phyloP scores from a whole-genome alignment of 2,797 vertebrate genomes.

The Eulemur mongoz region DNA sequence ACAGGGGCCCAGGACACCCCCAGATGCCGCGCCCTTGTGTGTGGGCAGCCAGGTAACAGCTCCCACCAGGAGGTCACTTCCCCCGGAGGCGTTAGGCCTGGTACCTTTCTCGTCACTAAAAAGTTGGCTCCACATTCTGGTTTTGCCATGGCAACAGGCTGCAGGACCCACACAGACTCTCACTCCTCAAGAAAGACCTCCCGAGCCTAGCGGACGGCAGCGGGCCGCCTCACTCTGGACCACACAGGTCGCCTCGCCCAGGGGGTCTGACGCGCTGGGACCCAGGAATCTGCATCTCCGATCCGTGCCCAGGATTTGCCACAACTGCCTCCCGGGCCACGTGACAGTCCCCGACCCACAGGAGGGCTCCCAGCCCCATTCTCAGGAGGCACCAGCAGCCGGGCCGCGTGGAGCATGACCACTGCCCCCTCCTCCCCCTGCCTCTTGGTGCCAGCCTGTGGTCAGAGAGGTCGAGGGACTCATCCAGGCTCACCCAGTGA shows the following conservation, averaged over 20 bases:
- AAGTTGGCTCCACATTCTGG: accelerated
- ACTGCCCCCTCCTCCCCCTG: no score
- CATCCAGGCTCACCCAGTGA: accelerated
- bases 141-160: neutral
- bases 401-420: no score
- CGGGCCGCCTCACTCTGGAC: accelerated
- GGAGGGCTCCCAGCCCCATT: no score
- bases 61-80: neutral
- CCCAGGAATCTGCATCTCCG: no score
- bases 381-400: no score
- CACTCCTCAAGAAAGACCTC: neutral
- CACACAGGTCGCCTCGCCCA: accelerated
- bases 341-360: no score
- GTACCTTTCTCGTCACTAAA: accelerated
- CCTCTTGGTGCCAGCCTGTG: no score
- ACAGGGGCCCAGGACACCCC: no score
- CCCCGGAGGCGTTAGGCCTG: neutral
- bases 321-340: no score
- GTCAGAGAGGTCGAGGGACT: accelerated
- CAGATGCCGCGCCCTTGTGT: no score
- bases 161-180: neutral
- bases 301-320: no score
- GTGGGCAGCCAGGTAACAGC: no score
- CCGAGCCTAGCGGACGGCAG: neutral
- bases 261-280: accelerated